Evolutionary conservation across 35 echinoderm and acorn worm genomes (phyloP).

Genomic region (Apostichopus japonicus): DNA sequence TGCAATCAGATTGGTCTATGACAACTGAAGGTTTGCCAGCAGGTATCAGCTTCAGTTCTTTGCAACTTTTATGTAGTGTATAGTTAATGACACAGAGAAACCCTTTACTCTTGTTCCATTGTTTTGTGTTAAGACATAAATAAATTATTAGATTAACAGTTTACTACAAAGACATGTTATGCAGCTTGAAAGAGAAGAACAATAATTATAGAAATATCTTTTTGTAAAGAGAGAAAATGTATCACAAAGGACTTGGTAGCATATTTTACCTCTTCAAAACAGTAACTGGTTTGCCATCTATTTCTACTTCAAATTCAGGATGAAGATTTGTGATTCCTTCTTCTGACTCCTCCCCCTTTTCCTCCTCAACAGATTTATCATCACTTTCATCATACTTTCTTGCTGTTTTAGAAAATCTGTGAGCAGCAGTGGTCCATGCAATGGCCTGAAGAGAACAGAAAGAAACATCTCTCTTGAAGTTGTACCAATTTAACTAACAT

Average conservation of each 20-base stretch:
- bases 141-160: no score
- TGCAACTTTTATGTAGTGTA: no score
- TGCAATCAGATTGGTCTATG: no score
- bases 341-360: constrained; percentile 46
- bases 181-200: no score
- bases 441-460: constrained; percentile 64
- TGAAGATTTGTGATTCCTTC: constrained; percentile 72
- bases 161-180: no score
- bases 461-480: background rate
- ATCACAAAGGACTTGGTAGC: no score
- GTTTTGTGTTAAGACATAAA: no score
- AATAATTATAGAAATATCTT: background rate
- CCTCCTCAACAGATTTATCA: constrained; percentile 6
- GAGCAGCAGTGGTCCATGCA: constrained; percentile 95
- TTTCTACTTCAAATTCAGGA: constrained; percentile 86
- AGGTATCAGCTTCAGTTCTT: no score
- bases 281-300: constrained; percentile 80
- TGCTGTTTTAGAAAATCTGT: constrained; percentile 87
- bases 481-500: background rate
- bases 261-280: constrained; percentile 81
- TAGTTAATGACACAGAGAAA: no score
- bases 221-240: background rate
- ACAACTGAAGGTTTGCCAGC: no score
- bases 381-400: constrained; percentile 68
- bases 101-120: no score